A percentile compares a stretch with the other conserved stretches of the same genome.
These are phyloP conservation scores for Drymonia ruficornis DNA, from an alignment of 2,888 invertebrate species.

Conservation along the genomic window DNA sequence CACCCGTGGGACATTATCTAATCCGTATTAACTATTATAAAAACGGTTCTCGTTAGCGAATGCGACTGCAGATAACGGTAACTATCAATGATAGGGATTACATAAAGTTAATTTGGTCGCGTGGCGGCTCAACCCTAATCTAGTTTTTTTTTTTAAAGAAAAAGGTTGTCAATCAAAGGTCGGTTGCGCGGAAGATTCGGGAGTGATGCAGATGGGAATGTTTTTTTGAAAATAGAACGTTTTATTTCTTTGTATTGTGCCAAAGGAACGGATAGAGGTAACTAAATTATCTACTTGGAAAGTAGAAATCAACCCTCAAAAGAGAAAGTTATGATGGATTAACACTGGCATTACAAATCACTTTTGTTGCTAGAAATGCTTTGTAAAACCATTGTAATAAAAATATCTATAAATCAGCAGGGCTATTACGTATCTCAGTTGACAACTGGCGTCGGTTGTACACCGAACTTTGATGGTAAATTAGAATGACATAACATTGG, in stretches of 20 bases:
- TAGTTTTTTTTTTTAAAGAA: slow-evolving; percentile 41
- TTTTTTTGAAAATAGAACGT: background rate
- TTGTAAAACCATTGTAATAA: too few species aligned
- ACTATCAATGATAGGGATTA: slow-evolving; percentile 68
- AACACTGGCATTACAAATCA: too few species aligned
- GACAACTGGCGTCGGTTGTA: too few species aligned
- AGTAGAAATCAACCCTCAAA: too few species aligned
- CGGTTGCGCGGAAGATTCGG: slow-evolving; percentile 51
- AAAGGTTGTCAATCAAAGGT: slow-evolving; percentile 62
- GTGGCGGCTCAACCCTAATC: slow-evolving; percentile 62
- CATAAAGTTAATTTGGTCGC: slow-evolving; percentile 80
- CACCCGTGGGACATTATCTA: slow-evolving; percentile 81
- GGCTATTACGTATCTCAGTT: too few species aligned
- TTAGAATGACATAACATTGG: too few species aligned
- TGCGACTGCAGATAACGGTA: slow-evolving; percentile 68
- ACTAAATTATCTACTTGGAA: too few species aligned
- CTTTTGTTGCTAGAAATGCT: too few species aligned
- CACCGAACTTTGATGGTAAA: too few species aligned
- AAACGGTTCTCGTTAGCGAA: slow-evolving; percentile 62
- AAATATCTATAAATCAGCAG: too few species aligned
- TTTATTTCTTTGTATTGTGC: background rate
- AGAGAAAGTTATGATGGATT: too few species aligned
- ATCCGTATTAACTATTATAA: slow-evolving; percentile 79
- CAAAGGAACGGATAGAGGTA: too few species aligned
- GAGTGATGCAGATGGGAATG: slow-evolving; percentile 1